These are phyloP conservation scores for Dryas iulia DNA, from an alignment of 1,140 invertebrate genomes.

Conservation along the genomic window DNA sequence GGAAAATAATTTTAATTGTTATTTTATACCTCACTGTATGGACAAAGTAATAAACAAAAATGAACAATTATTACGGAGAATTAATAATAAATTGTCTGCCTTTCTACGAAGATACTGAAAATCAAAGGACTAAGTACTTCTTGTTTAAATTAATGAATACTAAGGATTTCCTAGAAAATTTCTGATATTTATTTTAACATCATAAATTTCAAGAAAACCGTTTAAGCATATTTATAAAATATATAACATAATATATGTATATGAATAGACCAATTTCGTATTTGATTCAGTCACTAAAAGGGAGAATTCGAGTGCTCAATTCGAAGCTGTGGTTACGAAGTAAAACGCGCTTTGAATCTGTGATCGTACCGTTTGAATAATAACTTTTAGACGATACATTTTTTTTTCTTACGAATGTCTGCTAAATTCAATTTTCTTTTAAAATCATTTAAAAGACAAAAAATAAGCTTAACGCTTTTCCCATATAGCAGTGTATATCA, in stretches of 20 bases:
- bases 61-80: too few relatives aligned
- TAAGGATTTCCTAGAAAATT: too few relatives aligned
- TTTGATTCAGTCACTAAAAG: slow-evolving; percentile 51
- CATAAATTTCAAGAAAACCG: neutral
- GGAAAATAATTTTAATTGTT: too few relatives aligned
- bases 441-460: too few relatives aligned
- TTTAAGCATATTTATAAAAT: neutral
- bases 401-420: neutral
- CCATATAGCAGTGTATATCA: too few relatives aligned
- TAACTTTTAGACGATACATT: slow-evolving; percentile 69
- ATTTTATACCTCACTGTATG: too few relatives aligned
- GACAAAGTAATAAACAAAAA: too few relatives aligned
- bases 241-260: neutral
- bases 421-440: neutral
- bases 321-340: slow-evolving; percentile 43
- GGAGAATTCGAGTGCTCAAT: slow-evolving; percentile 50
- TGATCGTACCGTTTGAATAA: slow-evolving; percentile 74
- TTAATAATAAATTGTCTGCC: too few relatives aligned
- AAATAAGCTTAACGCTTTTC: too few relatives aligned
- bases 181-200: neutral
- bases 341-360: slow-evolving; percentile 62
- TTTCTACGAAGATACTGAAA: too few relatives aligned
- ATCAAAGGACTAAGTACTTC: too few relatives aligned
- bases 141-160: too few relatives aligned
- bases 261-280: neutral